Evolutionary conservation across 1,140 invertebrate species (phyloP).

Genomic region (Drosophila lowei): DNA sequence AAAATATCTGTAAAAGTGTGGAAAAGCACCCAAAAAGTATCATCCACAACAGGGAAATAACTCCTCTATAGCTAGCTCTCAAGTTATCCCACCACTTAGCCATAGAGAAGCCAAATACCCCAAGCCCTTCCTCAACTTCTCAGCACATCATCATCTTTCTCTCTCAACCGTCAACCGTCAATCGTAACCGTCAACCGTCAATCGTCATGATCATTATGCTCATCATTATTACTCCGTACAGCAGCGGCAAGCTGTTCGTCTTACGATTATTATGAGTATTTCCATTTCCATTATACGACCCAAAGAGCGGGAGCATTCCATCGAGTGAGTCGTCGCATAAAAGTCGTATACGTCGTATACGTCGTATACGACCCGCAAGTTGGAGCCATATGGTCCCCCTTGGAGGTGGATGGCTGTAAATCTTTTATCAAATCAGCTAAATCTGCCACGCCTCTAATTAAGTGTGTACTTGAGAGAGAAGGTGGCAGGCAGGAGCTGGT

Average conservation of each 20-base stretch:
- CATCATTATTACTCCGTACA: not conserved
- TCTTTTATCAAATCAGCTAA: slow-evolving; percentile 43
- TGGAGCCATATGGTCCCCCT: not conserved
- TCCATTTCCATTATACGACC: slow-evolving; percentile 37
- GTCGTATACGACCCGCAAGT: no score
- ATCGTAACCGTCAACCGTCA: no score
- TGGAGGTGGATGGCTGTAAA: slow-evolving; percentile 19
- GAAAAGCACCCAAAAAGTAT: no score
- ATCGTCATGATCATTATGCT: not conserved
- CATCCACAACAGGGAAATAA: no score
- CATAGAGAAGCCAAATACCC: no score
- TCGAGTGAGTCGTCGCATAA: slow-evolving; percentile 12
- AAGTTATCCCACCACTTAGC: no score
- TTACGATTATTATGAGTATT: slow-evolving; percentile 43
- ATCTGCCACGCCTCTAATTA: slow-evolving; percentile 34
- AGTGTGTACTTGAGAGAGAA: not conserved
- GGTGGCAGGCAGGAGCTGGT: not conserved
- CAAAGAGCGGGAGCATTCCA: slow-evolving; percentile 12
- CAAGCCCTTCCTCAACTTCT: no score
- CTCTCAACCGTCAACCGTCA: no score
- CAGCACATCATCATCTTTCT: no score
- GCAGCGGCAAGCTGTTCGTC: slow-evolving; percentile 12
- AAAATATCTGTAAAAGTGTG: no score
- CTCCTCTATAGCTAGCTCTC: no score
- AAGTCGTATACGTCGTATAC: slow-evolving; percentile 25